Conservation (phyloP, 2,113 vertebrate genomes). For the Psilopogon haemacephalus region DNA sequence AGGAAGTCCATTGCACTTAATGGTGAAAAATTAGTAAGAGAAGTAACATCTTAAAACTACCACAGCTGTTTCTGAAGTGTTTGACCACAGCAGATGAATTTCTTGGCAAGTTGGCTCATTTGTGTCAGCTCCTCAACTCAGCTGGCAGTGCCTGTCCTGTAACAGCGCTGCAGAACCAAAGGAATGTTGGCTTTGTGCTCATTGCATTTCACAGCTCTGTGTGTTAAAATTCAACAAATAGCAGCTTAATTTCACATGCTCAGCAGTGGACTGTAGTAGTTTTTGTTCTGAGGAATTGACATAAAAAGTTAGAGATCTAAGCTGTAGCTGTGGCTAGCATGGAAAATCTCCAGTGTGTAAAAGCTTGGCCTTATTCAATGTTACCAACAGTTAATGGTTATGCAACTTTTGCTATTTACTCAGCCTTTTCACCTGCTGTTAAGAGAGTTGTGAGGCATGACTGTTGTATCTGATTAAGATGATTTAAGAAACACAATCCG, state of each 20-base stretch:
- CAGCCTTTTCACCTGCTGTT: not conserved
- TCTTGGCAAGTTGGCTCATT: not conserved
- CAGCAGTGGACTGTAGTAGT: not conserved
- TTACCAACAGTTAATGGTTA: not conserved
- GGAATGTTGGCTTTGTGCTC: not conserved
- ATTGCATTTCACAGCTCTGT: not conserved
- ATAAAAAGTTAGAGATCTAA: not conserved
- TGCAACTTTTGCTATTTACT: not conserved
- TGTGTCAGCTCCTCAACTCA: not conserved
- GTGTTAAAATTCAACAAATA: constrained; percentile 18
- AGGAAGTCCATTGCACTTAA: not conserved
- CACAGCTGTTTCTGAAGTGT: not conserved
- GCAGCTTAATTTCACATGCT: not conserved
- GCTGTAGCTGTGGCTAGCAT: not conserved
- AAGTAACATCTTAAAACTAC: not conserved
- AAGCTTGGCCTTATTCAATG: not conserved
- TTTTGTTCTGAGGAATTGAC: not conserved
- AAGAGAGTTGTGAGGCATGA: not conserved
- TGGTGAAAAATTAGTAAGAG: not conserved
- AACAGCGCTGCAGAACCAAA: not conserved
- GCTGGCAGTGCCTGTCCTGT: not conserved
- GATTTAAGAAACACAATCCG: not conserved
- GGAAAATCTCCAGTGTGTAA: not conserved
- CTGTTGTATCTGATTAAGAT: not conserved
- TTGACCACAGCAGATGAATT: not conserved